These are phyloP conservation scores for Sebastes itinus DNA, from an alignment of 2,797 vertebrate species.

Conservation along the genomic window DNA sequence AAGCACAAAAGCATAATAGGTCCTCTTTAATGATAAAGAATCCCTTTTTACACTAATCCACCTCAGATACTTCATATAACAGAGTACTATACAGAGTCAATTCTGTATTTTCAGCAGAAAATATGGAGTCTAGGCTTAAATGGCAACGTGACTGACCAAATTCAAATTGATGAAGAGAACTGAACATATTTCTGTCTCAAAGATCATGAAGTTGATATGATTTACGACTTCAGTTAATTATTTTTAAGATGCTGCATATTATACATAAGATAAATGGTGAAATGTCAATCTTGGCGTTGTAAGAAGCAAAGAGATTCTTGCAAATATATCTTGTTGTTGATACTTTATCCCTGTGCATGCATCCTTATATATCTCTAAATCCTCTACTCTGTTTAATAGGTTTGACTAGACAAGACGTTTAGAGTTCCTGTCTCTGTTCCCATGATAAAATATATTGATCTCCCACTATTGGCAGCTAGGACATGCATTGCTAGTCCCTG, in stretches of 20 bases:
- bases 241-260: neutral
- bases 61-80: neutral
- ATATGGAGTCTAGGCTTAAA: neutral
- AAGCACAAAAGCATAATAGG: too few species aligned
- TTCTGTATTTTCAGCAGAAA: neutral
- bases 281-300: neutral
- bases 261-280: neutral
- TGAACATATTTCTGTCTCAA: neutral
- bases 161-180: neutral
- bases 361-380: neutral
- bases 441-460: neutral
- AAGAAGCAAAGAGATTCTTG: neutral
- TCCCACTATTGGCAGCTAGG: neutral
- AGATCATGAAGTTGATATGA: neutral
- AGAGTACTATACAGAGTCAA: neutral
- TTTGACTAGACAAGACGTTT: neutral
- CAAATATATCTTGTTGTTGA: neutral
- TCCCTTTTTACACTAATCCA: neutral
- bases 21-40: neutral
- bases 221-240: neutral
- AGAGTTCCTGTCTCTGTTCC: neutral
- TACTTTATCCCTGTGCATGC: neutral
- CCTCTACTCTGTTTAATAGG: neutral
- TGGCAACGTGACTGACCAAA: neutral
- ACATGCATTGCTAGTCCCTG: neutral